A percentile compares a stretch with the other conserved stretches of the same genome.
phyloP scores from a whole-genome alignment of 2,113 vertebrate genomes.

The Anoura caudifer region DNA sequence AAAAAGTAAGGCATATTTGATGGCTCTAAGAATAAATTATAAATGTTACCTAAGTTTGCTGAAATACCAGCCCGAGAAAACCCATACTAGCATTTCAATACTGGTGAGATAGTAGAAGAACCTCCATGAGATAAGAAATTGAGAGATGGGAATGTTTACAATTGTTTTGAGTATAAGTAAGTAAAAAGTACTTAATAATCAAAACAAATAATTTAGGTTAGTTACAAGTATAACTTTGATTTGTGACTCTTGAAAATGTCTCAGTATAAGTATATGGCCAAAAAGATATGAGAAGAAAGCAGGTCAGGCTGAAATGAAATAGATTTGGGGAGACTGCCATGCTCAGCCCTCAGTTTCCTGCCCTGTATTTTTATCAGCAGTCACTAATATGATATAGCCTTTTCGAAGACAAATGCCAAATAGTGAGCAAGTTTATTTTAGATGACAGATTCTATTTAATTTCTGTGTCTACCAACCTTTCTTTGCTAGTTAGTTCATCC shows the following conservation, averaged over 20 bases:
- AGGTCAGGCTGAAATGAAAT: not conserved
- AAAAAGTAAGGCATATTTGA: not conserved
- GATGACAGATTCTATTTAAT: not conserved
- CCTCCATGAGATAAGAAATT: not conserved
- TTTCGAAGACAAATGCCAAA: not conserved
- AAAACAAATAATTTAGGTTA: not conserved
- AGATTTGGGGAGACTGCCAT: not conserved
- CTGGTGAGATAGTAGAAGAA: not conserved
- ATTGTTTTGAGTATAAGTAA: not conserved
- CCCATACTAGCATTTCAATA: not conserved
- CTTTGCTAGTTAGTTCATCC: not conserved
- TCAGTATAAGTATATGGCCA: not conserved
- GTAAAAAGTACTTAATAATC: not conserved
- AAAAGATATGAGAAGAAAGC: not conserved
- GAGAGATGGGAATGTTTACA: not conserved
- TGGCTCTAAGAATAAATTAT: not conserved
- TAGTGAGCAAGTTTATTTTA: not conserved
- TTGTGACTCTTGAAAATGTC: not conserved
- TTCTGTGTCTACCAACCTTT: not conserved
- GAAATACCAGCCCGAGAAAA: not conserved
- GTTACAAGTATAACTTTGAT: not conserved
- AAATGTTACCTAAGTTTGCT: not conserved
- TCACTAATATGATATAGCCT: not conserved
- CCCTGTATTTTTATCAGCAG: not conserved
- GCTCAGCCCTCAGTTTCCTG: not conserved